Conservation (phyloP, 2,888 invertebrate genomes). For the Epinotia demarniana region DNA sequence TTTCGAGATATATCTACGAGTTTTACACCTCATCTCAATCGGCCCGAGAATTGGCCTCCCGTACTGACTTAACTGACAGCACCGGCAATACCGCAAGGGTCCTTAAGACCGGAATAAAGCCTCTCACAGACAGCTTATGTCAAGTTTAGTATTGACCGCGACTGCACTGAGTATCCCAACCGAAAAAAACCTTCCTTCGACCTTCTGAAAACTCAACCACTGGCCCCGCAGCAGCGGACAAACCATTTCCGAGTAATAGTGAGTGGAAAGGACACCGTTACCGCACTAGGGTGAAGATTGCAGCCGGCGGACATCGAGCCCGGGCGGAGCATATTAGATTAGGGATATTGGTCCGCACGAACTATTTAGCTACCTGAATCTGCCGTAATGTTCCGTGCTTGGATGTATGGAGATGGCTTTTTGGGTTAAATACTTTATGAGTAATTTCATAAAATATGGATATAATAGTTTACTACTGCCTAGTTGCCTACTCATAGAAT, state of each 20-base stretch:
- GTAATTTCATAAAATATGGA: not conserved
- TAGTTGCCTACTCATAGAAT: too few species aligned
- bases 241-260: constrained; percentile 48
- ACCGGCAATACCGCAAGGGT: too few species aligned
- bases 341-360: constrained; percentile 67
- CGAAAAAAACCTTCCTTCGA: not conserved
- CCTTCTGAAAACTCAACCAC: constrained; percentile 14
- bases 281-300: constrained; percentile 53
- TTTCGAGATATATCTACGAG: too few species aligned
- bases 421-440: not conserved
- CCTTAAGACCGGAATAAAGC: too few species aligned
- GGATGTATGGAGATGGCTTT: constrained; percentile 52
- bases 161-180: not conserved
- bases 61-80: too few species aligned
- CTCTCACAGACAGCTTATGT: too few species aligned
- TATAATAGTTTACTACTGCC: too few species aligned
- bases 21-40: too few species aligned
- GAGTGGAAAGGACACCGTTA: constrained; percentile 57
- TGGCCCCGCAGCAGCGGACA: not conserved
- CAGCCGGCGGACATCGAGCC: constrained; percentile 48
- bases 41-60: too few species aligned
- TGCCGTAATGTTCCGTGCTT: constrained; percentile 52
- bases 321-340: constrained; percentile 74
- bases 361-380: constrained; percentile 69
- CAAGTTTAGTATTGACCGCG: too few species aligned